These are phyloP conservation scores for Polyergus mexicanus DNA, from an alignment of 1,140 invertebrate species.

Conservation along the genomic window DNA sequence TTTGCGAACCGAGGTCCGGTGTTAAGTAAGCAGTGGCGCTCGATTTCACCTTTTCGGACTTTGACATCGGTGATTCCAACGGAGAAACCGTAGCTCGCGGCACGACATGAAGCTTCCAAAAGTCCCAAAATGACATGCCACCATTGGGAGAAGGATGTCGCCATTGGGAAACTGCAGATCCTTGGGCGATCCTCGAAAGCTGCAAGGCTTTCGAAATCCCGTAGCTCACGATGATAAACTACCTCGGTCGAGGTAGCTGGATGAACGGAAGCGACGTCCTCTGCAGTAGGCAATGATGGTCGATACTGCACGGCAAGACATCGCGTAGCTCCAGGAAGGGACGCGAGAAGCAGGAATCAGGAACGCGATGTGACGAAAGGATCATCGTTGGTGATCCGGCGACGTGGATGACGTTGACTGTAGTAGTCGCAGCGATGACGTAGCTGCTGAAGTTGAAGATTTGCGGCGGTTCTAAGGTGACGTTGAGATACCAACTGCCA, in stretches of 20 bases:
- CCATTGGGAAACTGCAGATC: constrained; percentile 18
- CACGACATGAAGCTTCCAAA: constrained; percentile 17
- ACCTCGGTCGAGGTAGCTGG: constrained; percentile 45
- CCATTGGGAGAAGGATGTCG: constrained; percentile 8
- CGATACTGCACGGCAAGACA: constrained; percentile 3
- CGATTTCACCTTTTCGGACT: background rate
- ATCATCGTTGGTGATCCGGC: constrained; percentile 31
- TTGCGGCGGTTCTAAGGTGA: constrained; percentile 69
- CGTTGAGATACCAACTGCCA: constrained; percentile 71
- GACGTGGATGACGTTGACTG: constrained; percentile 50
- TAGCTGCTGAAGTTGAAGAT: constrained; percentile 71
- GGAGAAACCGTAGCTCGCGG: constrained; percentile 17
- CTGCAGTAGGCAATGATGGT: constrained; percentile 12
- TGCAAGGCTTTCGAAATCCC: constrained; percentile 4
- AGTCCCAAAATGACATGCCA: constrained; percentile 10
- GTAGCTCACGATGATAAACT: background rate
- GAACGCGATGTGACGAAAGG: constrained; percentile 57
- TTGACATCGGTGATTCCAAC: constrained; percentile 16
- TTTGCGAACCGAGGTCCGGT: constrained; percentile 44
- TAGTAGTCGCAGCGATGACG: background rate
- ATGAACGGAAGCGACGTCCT: background rate
- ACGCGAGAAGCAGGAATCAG: constrained; percentile 52
- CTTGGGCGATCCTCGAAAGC: constrained; percentile 19
- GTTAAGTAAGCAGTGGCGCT: constrained; percentile 20
- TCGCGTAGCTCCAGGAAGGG: constrained; percentile 44